Evolutionary conservation across 2,888 invertebrate genomes (phyloP), one percentile per base, ranked within the genome.

Genomic region (Aphelenchoides bicaudatus): DNA sequence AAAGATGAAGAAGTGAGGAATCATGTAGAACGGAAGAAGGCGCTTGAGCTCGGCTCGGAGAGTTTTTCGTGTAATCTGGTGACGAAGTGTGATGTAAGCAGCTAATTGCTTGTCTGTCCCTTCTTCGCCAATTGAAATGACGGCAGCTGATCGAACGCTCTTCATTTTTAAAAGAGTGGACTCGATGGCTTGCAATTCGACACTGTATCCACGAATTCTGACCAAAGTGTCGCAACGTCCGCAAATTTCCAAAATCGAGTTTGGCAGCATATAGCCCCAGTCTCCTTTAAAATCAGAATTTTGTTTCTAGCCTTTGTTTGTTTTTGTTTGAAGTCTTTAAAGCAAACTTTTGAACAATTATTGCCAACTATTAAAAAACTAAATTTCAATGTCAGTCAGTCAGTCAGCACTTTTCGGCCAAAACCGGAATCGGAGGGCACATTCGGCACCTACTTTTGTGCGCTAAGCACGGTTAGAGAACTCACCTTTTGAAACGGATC

Each of bases 171-270:
- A 70, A 54, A 82, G 67, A 19, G 80, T 79, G 25, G 75, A 70
- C 62, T 81, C 81, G n/a, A 81, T 79, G 8, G 81, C 81, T 80
- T 79, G 80, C 54, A 79, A 73, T 67, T 81, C 81, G 50, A 81
- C 80, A 25, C 80, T 79, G 67, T 81, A 81, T 2, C 81, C 81
- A n/a, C 81, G 68, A 23, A 82, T 78, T 65, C 82, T 80, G 37
- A 81, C 81, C 80, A 82, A 80, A 43, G 80, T 78, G 64, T 81
- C 81, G 66, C 80, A 80, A 1, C 81, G 72, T 0, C 81, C 82
- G 67, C 81, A 81, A 28, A 81, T 82, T 67, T 82, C 81, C 48
- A 81, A 70, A 59, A 78, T 76, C 1, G 80, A 80, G 59, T 80
- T 80, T 34, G 79, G 73, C 62, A 81, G 62, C 70, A 80, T 71